A percentile compares a stretch with the other conserved stretches of the same genome.
Evolutionary conservation across 2,113 vertebrate species (phyloP).

Genomic region (Ctenomys sociabilis): DNA sequence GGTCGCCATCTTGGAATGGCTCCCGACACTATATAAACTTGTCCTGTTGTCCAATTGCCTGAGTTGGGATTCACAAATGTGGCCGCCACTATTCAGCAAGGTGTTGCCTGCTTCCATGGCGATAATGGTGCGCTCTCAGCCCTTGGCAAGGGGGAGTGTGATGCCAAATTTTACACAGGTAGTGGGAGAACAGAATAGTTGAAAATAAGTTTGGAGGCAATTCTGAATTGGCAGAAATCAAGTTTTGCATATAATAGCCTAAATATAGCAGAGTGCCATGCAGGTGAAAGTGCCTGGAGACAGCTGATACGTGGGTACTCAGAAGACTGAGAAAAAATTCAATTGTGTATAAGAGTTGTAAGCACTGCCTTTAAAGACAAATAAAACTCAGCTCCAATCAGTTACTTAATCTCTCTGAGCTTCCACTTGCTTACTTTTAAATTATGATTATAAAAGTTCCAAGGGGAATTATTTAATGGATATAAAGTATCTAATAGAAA

Average conservation of each 20-base stretch:
- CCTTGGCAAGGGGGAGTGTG: neutral
- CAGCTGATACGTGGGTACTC: neutral
- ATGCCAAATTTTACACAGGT: neutral
- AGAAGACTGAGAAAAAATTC: neutral
- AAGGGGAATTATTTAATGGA: neutral
- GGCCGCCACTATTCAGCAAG: neutral
- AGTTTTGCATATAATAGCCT: neutral
- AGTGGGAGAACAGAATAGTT: neutral
- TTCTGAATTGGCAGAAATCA: neutral
- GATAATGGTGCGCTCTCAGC: neutral
- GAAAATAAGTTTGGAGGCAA: neutral
- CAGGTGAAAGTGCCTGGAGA: neutral
- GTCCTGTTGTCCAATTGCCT: neutral
- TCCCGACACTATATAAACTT: too few species aligned
- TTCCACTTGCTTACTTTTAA: neutral
- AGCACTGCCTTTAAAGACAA: neutral
- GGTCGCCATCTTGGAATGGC: too few species aligned
- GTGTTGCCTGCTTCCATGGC: rapidly evolving
- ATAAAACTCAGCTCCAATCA: neutral
- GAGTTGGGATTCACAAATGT: neutral
- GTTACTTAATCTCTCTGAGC: neutral
- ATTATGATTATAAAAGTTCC: neutral
- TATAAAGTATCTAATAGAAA: neutral
- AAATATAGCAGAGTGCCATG: neutral
- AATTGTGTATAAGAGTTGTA: neutral